Base-by-base conservation (phyloP, 2,888 invertebrate genomes). In the Eupithecia abbreviata region DNA sequence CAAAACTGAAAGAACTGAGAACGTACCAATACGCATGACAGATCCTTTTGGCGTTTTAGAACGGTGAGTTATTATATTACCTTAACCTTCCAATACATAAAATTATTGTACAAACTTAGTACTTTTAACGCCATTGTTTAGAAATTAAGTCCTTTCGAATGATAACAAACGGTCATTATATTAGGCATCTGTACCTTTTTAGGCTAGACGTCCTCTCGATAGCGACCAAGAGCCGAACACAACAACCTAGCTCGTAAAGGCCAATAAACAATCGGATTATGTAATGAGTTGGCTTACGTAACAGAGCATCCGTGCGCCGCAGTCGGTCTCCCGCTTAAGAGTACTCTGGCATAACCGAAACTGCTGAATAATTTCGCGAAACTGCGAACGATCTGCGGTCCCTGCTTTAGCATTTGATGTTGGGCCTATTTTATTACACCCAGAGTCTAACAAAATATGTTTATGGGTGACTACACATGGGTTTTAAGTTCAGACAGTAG, bases 331-430 rank as follows among this genome's bases (percentile, higher is more conserved):
- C 51, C 47, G 70, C 45, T 58, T 71, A 77, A 69, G 15, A 70
- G 10, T 55, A 15, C 66, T 67, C 43, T 71, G 65, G 65, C 74
- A 74, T 69, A 76, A 72, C 77, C 65, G 45, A 81, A 81, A 82
- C 77, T 82, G 82, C 82, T 84, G 82, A 82, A 81, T 81, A 82
- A 81, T 82, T 80, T 82, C 72, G 76, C 67, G 71, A 78, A 76
- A 78, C 76, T 77, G 79, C 75, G 49, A 74, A 73, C 79, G 78
- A 79, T 76, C 77, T 80, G 76, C 78, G 79, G 82, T 82, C 79
- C 83, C 76, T 79, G 82, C 83, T 85, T 85, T 85, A 84, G 71
- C 71, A 85, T 85, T 82, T 77, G 73, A 75, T 79, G 74, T 74
- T 76, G 47, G 71, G 71, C 75, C 75, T 71, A 74, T 76, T 79